Percentiles rank a stretch among this genome's conserved stretches.
phyloP scores from a whole-genome alignment of 2,888 invertebrate species.

The Chirona hameri region DNA sequence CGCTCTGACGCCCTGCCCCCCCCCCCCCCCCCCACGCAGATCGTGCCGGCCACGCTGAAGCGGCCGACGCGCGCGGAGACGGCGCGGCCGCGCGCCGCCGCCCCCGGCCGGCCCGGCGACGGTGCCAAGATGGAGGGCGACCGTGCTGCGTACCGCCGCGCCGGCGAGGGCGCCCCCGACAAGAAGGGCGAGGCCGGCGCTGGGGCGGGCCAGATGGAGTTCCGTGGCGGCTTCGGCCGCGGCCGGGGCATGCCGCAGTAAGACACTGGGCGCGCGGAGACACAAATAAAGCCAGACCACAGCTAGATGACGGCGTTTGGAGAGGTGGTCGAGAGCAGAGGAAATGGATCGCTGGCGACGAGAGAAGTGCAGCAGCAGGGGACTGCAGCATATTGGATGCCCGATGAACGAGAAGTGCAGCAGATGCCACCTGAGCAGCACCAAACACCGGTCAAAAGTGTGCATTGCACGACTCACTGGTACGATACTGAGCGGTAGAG shows the following conservation, averaged over 20 bases:
- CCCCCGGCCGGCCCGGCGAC: slow-evolving; percentile 59
- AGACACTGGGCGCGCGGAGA: neutral
- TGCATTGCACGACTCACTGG: no score
- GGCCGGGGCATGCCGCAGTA: slow-evolving; percentile 36
- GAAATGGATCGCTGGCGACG: neutral
- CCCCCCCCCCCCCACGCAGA: slow-evolving; percentile 50
- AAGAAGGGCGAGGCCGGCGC: slow-evolving; percentile 97
- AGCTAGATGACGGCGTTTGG: neutral
- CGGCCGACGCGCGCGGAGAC: slow-evolving; percentile 82
- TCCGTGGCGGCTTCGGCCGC: slow-evolving; percentile 49
- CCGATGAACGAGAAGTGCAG: no score
- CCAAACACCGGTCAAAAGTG: no score
- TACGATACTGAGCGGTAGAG: no score
- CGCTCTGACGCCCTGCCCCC: neutral
- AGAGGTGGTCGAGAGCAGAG: neutral
- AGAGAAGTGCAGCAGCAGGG: no score
- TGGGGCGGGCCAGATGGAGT: slow-evolving; percentile 88
- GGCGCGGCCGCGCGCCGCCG: slow-evolving; percentile 65
- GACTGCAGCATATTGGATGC: no score
- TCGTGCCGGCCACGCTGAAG: slow-evolving; percentile 96
- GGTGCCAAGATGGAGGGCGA: slow-evolving; percentile 70
- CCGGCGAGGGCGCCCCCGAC: slow-evolving; percentile 57
- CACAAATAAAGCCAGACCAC: neutral
- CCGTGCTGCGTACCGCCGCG: slow-evolving; percentile 75
- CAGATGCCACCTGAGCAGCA: no score